Conservation (phyloP, 2,888 invertebrate genomes). For the Ommatoiulus sabulosus region DNA sequence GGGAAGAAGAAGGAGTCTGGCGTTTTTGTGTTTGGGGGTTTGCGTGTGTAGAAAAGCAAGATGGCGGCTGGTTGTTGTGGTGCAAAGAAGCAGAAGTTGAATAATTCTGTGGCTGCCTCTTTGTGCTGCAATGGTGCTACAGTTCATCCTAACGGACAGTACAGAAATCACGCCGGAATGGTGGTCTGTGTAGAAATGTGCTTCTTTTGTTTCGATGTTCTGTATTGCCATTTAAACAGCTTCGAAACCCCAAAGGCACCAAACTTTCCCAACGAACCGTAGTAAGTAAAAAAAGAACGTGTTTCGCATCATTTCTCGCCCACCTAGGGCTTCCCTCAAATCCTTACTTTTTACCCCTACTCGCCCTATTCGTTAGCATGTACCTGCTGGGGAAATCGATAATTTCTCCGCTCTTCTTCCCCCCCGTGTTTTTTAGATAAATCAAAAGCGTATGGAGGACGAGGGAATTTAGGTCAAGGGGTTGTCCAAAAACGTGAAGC, state of each 20-base stretch:
- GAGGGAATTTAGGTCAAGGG: background rate
- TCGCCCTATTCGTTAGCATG: no score
- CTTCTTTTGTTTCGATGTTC: constrained; percentile 98
- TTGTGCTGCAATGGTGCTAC: constrained; percentile 69
- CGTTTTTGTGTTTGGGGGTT: constrained; percentile 29
- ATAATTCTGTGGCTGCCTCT: constrained; percentile 74
- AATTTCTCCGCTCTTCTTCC: background rate
- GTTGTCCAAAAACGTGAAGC: no score
- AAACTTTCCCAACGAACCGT: constrained; percentile 73
- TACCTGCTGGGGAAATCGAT: background rate
- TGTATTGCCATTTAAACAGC: constrained; percentile 93
- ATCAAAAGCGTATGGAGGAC: background rate
- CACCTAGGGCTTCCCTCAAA: no score
- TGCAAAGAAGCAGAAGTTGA: constrained; percentile 91
- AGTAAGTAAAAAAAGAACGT: constrained; percentile 61
- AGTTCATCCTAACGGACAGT: constrained; percentile 64
- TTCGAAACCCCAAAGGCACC: constrained; percentile 92
- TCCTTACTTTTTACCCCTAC: no score
- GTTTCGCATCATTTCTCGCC: no score
- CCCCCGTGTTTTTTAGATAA: background rate
- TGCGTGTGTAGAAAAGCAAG: background rate
- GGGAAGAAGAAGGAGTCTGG: background rate
- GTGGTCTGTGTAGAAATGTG: constrained; percentile 97
- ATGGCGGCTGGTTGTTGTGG: constrained; percentile 94
- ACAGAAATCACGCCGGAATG: constrained; percentile 61